These are phyloP conservation scores for Branchinecta sandiegonensis DNA, from an alignment of 2,888 invertebrate species.

Conservation along the genomic window DNA sequence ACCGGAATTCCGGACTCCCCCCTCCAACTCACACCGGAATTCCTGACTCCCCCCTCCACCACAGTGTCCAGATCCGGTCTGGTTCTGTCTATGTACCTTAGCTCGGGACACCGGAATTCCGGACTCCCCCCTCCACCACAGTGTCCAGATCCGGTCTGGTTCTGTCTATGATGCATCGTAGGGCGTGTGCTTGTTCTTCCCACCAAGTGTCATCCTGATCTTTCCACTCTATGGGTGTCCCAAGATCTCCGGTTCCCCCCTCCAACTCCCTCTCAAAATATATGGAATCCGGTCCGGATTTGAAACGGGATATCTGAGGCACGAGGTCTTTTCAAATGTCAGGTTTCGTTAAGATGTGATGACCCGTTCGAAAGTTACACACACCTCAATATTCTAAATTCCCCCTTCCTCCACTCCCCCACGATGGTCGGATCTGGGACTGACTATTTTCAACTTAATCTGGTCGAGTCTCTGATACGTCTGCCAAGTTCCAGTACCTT, in stretches of 20 bases:
- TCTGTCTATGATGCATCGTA: neutral
- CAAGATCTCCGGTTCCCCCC: neutral
- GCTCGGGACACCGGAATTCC: no score
- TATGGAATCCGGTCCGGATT: neutral
- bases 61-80: neutral
- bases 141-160: neutral
- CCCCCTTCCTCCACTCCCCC: neutral
- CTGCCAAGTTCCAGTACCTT: neutral
- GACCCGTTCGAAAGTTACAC: neutral
- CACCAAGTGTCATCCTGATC: neutral
- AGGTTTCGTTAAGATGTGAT: neutral
- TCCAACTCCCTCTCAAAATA: neutral
- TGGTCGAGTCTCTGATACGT: neutral
- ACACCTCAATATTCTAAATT: neutral
- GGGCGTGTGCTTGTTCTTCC: constrained; percentile 3
- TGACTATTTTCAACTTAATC: neutral
- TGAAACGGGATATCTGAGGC: neutral
- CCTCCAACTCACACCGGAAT: no score
- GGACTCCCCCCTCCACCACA: neutral
- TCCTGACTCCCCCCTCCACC: no score
- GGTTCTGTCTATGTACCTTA: neutral
- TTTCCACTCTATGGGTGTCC: neutral
- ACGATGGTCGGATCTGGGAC: neutral
- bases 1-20: neutral
- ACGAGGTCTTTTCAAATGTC: neutral